A percentile compares a stretch with the other conserved stretches of the same genome.
Evolutionary conservation across 2,888 invertebrate genomes (phyloP).

Genomic region (Serrognathus titanus): DNA sequence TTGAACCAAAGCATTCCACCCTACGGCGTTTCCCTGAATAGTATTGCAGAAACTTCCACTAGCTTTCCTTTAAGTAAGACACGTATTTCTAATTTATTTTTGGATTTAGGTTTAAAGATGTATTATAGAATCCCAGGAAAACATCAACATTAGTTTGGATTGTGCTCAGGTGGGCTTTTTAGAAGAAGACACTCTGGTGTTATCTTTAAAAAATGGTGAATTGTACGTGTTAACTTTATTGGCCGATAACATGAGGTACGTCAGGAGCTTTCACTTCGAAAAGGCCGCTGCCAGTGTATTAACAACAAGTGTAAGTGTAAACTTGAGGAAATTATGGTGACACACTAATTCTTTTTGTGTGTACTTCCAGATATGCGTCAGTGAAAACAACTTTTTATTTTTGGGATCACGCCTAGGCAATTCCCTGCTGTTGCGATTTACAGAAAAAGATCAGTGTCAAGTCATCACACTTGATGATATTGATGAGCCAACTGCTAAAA

Average conservation of each 20-base stretch:
- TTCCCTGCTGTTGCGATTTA: constrained; percentile 85
- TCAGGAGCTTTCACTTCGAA: constrained; percentile 89
- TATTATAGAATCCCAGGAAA: constrained; percentile 76
- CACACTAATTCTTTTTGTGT: constrained; percentile 2
- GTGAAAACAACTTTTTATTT: constrained; percentile 91
- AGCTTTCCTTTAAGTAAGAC: constrained; percentile 81
- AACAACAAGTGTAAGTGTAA: constrained; percentile 83
- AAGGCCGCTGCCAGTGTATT: constrained; percentile 94
- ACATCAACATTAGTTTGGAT: constrained; percentile 85
- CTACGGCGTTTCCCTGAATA: constrained; percentile 92
- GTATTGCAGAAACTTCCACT: constrained; percentile 82
- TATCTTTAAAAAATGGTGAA: constrained; percentile 90
- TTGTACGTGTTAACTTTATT: constrained; percentile 89
- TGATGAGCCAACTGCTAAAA: constrained; percentile 49
- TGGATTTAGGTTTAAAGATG: constrained; percentile 7
- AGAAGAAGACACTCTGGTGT: constrained; percentile 78
- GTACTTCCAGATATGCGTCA: constrained; percentile 73
- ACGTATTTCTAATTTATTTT: constrained; percentile 4
- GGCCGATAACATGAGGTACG: constrained; percentile 92
- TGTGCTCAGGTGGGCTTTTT: constrained; percentile 84
- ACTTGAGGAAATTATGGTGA: neutral
- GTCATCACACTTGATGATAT: constrained; percentile 65
- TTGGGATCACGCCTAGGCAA: constrained; percentile 95
- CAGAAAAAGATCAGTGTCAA: constrained; percentile 78
- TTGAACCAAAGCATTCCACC: constrained; percentile 96